These are phyloP conservation scores for Mus spicilegus DNA, from an alignment of 2,113 vertebrate genomes.

Conservation along the genomic window DNA sequence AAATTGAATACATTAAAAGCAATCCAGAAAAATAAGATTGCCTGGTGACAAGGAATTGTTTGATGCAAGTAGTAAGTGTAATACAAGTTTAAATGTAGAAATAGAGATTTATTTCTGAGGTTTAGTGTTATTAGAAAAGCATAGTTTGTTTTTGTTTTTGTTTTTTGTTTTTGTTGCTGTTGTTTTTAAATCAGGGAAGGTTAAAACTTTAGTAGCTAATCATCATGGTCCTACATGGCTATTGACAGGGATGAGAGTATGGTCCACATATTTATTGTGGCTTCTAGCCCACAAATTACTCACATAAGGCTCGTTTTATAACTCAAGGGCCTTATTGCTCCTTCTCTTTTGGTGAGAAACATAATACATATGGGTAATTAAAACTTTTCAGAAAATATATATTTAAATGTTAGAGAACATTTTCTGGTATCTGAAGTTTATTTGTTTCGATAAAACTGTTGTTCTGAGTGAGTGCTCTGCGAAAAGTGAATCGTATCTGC, in stretches of 20 bases:
- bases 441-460: background rate
- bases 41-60: background rate
- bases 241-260: background rate
- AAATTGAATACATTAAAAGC: background rate
- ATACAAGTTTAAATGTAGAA: background rate
- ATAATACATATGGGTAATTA: background rate
- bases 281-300: background rate
- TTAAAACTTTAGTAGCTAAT: background rate
- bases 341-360: background rate
- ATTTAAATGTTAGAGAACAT: background rate
- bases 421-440: background rate
- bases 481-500: background rate
- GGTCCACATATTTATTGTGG: accelerated
- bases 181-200: background rate
- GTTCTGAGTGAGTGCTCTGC: background rate
- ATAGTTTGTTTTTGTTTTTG: background rate
- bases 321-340: background rate
- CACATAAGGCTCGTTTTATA: background rate
- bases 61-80: background rate
- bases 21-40: background rate
- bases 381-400: background rate
- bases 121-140: background rate
- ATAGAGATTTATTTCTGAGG: background rate
- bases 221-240: background rate
- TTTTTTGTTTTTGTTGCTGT: no score